Evolutionary conservation across 2,888 invertebrate genomes (phyloP).

Genomic region (Icerya purchasi): DNA sequence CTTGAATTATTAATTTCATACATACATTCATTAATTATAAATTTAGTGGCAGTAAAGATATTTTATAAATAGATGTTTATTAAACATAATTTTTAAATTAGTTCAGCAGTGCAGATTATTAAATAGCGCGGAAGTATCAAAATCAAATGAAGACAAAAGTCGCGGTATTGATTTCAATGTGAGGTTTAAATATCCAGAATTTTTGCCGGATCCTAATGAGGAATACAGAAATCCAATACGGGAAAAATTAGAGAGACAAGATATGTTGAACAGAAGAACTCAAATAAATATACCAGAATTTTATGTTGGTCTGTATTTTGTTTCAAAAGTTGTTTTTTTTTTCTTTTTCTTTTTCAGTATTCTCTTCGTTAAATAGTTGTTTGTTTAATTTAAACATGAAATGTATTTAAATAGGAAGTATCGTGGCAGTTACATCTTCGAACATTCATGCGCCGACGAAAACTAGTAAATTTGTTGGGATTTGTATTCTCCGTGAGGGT

Average conservation of each 20-base stretch:
- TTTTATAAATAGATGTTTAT: neutral
- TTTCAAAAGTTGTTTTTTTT: too few species aligned
- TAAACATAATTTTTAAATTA: neutral
- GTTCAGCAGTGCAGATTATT: neutral
- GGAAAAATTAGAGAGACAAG: constrained; percentile 73
- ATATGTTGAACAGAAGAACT: constrained; percentile 70
- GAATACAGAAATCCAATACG: constrained; percentile 53
- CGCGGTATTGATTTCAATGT: constrained; percentile 29
- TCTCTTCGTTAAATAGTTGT: too few species aligned
- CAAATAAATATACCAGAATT: constrained; percentile 87
- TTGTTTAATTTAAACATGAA: too few species aligned
- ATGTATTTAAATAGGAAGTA: too few species aligned
- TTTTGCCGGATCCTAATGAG: constrained; percentile 66
- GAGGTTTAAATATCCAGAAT: constrained; percentile 67
- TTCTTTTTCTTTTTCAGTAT: too few species aligned
- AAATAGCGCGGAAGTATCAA: neutral
- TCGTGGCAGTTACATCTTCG: constrained; percentile 67
- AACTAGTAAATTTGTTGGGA: constrained; percentile 69
- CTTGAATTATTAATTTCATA: neutral
- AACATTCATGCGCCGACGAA: constrained; percentile 71
- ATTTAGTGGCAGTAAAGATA: neutral
- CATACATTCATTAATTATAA: neutral
- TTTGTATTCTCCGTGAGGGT: constrained; percentile 70
- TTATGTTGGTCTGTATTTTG: constrained; percentile 68
- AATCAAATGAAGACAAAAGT: constrained; percentile 10